Base-by-base conservation (phyloP, 2,888 invertebrate genomes). In the Microplitis deprimator region DNA sequence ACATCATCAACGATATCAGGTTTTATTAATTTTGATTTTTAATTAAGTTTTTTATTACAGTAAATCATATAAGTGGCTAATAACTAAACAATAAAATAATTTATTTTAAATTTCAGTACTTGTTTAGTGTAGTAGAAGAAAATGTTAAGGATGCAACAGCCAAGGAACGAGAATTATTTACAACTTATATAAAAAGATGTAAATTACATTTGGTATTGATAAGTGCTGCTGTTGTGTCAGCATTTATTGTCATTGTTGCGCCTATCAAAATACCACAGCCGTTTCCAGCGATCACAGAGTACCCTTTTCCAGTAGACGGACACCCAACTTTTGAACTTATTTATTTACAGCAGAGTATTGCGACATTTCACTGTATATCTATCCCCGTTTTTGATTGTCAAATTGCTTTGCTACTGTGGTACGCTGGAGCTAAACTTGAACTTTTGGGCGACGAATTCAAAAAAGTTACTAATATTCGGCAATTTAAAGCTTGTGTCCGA, bases 361-460 rank as follows among this genome's bases (percentile, higher is more conserved):
- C 50, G 13, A 13, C 10, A 50, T 10, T 50, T 50, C 50, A 10
- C 50, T 50, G 50, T 13, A 10, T 13, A 50, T 50, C 50, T 50
- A 50, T 50, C 6, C 4, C 50, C 50, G 76, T 80, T 5, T 80
- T 85, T 0, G 87, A 87, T 68, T 77, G 82, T 5, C 82, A 83
- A 72, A 77, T 87, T 4, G 85, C 85, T 0, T 74, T 83, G 50
- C 78, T 88, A n/a, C 75, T 88, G 4, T 84, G 86, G 83, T 88
- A 84, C 40, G 68, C 82, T 0, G 78, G 83, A 0, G 84, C 83
- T 0, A 81, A 83, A 76, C 78, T 87, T 20, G 85, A 88, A 60
- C 82, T 87, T 4, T 62, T 88, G 13, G 76, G 73, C 5, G 50
- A 7, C 0, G 79, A 83, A 62, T 72, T 88, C 6, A 68, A 69